A percentile compares a stretch with the other conserved stretches of the same genome.
Evolutionary conservation across 2,797 vertebrate species (phyloP).

Genomic region (Sciaenops ocellatus): DNA sequence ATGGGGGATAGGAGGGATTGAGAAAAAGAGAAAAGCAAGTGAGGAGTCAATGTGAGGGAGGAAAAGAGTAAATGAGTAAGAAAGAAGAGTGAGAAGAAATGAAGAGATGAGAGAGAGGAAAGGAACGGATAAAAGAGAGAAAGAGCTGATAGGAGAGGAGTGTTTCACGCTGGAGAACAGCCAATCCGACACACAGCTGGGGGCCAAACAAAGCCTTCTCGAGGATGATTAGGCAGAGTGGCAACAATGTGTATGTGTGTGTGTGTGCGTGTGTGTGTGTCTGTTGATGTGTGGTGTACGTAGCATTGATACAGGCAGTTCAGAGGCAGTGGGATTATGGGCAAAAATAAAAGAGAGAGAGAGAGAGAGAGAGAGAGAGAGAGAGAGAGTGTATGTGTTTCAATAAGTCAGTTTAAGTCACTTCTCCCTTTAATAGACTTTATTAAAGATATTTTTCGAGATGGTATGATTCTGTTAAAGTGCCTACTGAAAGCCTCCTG

Average conservation of each 20-base stretch:
- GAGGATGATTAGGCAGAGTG: constrained; percentile 63
- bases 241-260: constrained; percentile 33
- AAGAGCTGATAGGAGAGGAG: constrained; percentile 13
- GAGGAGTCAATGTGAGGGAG: not conserved
- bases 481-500: constrained; percentile 74
- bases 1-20: not conserved
- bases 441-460: constrained; percentile 79
- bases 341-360: not conserved
- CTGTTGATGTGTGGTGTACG: not conserved
- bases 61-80: not conserved
- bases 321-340: not conserved
- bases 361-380: not conserved
- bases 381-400: constrained; percentile 3
- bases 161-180: constrained; percentile 50
- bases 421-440: constrained; percentile 74
- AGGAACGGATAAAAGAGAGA: not conserved
- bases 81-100: not conserved
- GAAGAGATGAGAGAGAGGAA: not conserved
- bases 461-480: constrained; percentile 83
- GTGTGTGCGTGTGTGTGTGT: constrained; percentile 20
- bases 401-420: constrained; percentile 38
- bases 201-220: constrained; percentile 64
- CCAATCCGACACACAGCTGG: constrained; percentile 59
- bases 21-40: not conserved
- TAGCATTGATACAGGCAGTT: not conserved